Base-by-base conservation (phyloP, 2,113 vertebrate genomes). In the Speoplatyrhinus poulsoni region DNA sequence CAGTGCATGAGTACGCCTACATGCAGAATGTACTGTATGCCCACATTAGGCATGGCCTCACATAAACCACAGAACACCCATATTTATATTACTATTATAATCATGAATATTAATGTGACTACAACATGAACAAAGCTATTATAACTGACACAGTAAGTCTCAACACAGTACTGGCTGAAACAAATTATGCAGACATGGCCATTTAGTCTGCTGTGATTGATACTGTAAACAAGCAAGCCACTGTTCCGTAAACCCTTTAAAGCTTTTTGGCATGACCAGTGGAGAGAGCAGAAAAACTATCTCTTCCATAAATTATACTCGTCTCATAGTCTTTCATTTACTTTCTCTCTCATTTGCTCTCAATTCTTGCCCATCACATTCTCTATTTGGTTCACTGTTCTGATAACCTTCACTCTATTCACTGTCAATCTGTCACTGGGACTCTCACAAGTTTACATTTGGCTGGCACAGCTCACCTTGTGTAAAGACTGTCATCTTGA, bases 191-290 rank as follows among this genome's bases (percentile, higher is more conserved):
- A 26, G 15, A 19, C 17, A 76, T 63, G 74, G 60, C 68, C 77
- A 77, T 64, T 52, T 33, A 46, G 50, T 72, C 75, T 72, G 57
- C 49, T 65, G 65, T 69, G 55, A 65, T 73, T 69, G 55, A 65
- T 73, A 67, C 70, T 41, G 36, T 70, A 80, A 80, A 75, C 67
- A 76, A 52, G 32, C 55, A 53, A 46, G 9, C 19, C 3, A 36
- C 46, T 13, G 13, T 60, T 68, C 17, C 16, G 58, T 70, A 70
- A 62, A 62, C 67, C 7, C 13, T 4, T 16, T 52, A 47, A 41
- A 19, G 36, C 16, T 12, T 71, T 65, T 60, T 68, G 53, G 74
- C 67, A 62, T 46, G 7, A 2, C 7, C 47, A 60, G 17, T 36
- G 47, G 26, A 17, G 48, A 17, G 26, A 26, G 26, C 26, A 26